These are phyloP conservation scores for Fregetta grallaria DNA, from an alignment of 2,113 vertebrate genomes.

Conservation along the genomic window DNA sequence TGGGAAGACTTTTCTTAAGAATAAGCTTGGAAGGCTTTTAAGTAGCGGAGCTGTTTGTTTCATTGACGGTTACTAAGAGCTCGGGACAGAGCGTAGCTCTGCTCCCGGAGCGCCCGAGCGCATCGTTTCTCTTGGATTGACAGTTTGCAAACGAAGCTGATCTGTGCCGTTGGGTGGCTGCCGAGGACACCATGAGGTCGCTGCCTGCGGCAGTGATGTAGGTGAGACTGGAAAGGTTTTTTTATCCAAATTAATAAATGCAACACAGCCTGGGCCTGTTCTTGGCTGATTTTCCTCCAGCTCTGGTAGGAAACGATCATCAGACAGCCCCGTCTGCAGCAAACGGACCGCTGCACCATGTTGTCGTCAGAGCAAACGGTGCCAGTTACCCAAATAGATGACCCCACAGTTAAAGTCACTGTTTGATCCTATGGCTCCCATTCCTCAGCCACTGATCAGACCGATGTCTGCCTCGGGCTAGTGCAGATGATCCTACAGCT, in stretches of 20 bases:
- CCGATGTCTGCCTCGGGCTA: background rate
- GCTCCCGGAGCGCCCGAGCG: fast-evolving
- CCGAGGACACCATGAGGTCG: background rate
- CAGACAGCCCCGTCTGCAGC: background rate
- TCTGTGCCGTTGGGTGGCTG: background rate
- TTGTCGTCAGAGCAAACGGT: background rate
- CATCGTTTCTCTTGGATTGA: background rate
- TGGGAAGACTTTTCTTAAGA: background rate
- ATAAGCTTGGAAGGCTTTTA: background rate
- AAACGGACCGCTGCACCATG: fast-evolving
- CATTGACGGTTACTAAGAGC: background rate
- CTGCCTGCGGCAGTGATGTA: background rate
- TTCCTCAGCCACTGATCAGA: background rate
- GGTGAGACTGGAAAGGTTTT: background rate
- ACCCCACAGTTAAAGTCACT: background rate
- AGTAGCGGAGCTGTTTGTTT: background rate
- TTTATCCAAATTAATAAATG: background rate
- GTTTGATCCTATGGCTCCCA: background rate
- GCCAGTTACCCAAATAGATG: background rate
- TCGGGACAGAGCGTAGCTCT: background rate
- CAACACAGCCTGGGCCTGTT: background rate
- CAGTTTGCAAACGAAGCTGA: background rate
- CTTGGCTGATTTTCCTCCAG: background rate
- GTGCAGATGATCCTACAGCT: background rate
- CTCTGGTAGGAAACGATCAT: background rate